These are phyloP conservation scores for Amphipyra tragopoginis DNA, from an alignment of 2,888 invertebrate species.

Conservation along the genomic window DNA sequence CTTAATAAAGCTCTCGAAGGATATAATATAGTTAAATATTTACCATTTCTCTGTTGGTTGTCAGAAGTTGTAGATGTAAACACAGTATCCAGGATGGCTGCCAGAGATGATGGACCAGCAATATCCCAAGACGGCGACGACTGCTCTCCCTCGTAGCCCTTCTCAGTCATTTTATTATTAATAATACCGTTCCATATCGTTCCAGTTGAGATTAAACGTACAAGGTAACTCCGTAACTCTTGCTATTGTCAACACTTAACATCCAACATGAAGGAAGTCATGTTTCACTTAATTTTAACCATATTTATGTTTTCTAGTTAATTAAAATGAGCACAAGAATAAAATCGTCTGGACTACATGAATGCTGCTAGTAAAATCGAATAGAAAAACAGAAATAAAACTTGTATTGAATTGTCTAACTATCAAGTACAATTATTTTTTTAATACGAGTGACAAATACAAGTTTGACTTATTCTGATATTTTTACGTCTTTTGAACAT, in stretches of 20 bases:
- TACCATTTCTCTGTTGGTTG: conserved; percentile 81
- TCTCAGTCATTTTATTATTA: conserved; percentile 80
- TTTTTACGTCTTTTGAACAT: too few species aligned
- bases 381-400: conserved; percentile 55
- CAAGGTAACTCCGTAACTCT: conserved; percentile 51
- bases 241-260: conserved; percentile 58
- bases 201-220: conserved; percentile 48
- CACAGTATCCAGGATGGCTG: conserved; percentile 91
- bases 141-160: conserved; percentile 78
- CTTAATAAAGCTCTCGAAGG: not conserved
- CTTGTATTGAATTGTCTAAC: conserved; percentile 36
- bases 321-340: conserved; percentile 26
- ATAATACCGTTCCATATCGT: conserved; percentile 65
- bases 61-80: conserved; percentile 89
- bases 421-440: too few species aligned
- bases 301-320: conserved; percentile 42
- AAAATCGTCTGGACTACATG: conserved; percentile 34
- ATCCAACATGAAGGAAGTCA: conserved; percentile 37
- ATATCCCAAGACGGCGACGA: conserved; percentile 83
- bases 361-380: conserved; percentile 41
- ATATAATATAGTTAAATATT: conserved; percentile 17
- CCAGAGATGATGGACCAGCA: conserved; percentile 88
- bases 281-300: conserved; percentile 54
- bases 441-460: too few species aligned
- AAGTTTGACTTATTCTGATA: too few species aligned